Base-by-base conservation (phyloP, 1,140 invertebrate species). In the Nephila pilipes region DNA sequence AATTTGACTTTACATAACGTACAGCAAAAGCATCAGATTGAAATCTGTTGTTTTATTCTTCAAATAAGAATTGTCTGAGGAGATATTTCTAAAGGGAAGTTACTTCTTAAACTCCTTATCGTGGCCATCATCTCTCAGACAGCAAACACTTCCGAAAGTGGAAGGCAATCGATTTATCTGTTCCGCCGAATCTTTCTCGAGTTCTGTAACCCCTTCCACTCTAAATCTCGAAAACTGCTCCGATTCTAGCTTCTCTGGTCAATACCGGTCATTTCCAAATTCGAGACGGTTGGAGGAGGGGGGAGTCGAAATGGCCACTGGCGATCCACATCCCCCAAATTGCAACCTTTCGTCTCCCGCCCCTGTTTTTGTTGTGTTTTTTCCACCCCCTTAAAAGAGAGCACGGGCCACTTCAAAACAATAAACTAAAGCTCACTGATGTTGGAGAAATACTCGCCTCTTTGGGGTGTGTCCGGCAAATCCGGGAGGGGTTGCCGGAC, bases 361-460 rank as follows among this genome's bases (percentile, higher is more conserved):
- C 81, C 80, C 80, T 75, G 58, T 65, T 85, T 92, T 92, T 85
- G 58, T 85, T 92, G 36, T 32, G 36, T 85, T 92, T 92, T 58
- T 92, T 85, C 25, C 63, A 25, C 22, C 69, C 57, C 38, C 58
- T 58, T 85, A 69, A 85, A 92, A 92, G 60, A n/a, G 36, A 55
- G 22, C 60, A 63, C 36, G 55, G 25, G 63, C 57, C 81, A 87
- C 85, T 93, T 80, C 63, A 93, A 87, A 93, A 93, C 91, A 93
- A 93, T 93, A 63, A 87, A 87, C 83, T 93, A 87, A 87, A 93
- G 81, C 85, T 65, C 85, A 57, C 58, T 85, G 63, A 60, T 93
- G 91, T 93, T 93, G 91, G 91, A 93, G 90, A 93, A 93, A 93
- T 93, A 93, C 65, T 93, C 91, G 63, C 90, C 57, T 69, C 25